Evolutionary conservation across 2,113 vertebrate genomes (phyloP).

Genomic region (Lepisosteus oculatus): DNA sequence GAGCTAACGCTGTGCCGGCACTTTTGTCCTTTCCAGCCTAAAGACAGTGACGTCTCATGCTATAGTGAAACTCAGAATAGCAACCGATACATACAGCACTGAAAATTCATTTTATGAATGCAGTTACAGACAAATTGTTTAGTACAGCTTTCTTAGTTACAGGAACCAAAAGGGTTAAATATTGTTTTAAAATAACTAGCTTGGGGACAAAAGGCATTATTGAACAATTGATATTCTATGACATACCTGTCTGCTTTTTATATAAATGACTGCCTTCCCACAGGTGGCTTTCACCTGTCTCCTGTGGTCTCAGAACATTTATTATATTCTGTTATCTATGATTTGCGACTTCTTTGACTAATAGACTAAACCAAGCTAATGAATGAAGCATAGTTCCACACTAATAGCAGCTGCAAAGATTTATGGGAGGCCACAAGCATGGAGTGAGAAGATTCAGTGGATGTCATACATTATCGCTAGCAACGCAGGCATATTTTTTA

Average conservation of each 20-base stretch:
- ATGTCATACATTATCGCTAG: conserved; percentile 8
- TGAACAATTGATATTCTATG: conserved; percentile 27
- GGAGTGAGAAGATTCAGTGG: conserved; percentile 1
- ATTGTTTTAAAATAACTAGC: no score
- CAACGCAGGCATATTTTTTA: background rate
- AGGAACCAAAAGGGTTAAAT: no score
- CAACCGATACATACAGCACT: no score
- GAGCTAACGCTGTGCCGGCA: no score
- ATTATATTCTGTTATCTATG: background rate
- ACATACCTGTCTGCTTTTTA: background rate
- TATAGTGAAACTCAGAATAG: no score
- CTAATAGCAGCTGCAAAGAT: conserved; percentile 15
- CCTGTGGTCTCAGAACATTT: background rate
- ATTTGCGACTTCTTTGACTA: conserved; percentile 8
- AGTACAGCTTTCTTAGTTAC: no score
- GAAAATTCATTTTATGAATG: no score
- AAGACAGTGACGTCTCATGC: no score
- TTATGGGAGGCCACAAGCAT: conserved; percentile 13
- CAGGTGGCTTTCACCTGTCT: conserved; percentile 32
- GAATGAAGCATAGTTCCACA: conserved; percentile 11
- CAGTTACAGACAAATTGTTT: no score
- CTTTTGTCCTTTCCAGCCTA: no score
- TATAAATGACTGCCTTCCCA: background rate
- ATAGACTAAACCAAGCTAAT: background rate
- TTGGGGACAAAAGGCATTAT: background rate